These are phyloP conservation scores for Drosophila rellima DNA, from an alignment of 2,888 invertebrate genomes.

Conservation along the genomic window DNA sequence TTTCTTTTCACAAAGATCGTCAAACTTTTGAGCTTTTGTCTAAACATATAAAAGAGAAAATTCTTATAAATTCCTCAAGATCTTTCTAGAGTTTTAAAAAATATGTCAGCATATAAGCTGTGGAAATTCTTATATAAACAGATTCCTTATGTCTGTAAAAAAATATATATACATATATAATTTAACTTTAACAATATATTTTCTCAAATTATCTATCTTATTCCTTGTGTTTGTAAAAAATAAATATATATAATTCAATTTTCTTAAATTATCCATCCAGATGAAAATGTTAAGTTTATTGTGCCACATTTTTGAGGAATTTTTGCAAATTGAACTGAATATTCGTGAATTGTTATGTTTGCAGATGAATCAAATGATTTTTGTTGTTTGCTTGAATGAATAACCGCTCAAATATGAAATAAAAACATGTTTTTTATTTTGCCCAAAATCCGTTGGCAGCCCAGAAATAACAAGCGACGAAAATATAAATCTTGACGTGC, in stretches of 20 bases:
- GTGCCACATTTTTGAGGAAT: background rate
- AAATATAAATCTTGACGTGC: constrained; percentile 60
- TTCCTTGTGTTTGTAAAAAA: constrained; percentile 10
- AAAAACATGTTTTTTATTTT: constrained; percentile 65
- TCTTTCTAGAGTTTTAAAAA: constrained; percentile 7
- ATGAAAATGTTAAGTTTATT: constrained; percentile 21
- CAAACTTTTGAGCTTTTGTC: background rate
- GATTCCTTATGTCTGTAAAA: background rate
- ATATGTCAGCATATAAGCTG: background rate
- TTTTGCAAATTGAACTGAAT: constrained; percentile 5
- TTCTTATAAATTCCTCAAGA: background rate
- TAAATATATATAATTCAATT: background rate
- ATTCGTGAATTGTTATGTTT: constrained; percentile 1
- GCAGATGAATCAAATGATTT: constrained; percentile 55
- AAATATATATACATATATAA: background rate
- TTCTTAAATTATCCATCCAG: background rate
- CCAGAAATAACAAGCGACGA: constrained; percentile 69
- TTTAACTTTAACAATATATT: background rate
- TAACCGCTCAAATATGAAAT: constrained; percentile 67
- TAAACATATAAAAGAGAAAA: background rate
- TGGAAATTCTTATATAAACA: background rate
- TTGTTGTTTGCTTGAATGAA: constrained; percentile 47
- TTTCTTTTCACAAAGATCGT: background rate
- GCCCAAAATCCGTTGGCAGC: constrained; percentile 46
- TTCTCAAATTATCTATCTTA: background rate